These are phyloP conservation scores for Esox niger DNA, from an alignment of 2,113 vertebrate species.

Conservation along the genomic window DNA sequence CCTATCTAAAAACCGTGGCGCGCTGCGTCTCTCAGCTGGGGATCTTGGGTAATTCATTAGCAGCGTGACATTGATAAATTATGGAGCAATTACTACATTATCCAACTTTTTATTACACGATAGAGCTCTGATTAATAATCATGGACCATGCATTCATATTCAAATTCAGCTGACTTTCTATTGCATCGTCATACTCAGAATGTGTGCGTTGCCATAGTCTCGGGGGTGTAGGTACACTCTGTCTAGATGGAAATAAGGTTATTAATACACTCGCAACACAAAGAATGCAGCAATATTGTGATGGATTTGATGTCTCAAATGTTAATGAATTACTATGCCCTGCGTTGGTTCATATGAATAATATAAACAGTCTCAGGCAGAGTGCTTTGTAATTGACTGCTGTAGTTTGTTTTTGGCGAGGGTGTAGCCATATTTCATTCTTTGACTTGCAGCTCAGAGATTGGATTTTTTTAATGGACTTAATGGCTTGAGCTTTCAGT, in stretches of 20 bases:
- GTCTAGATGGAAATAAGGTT: conserved; percentile 30
- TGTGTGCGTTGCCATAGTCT: conserved; percentile 30
- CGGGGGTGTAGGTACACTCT: conserved; percentile 18
- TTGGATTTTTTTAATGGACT: conserved; percentile 28
- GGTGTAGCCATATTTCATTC: conserved; percentile 34
- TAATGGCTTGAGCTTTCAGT: conserved; percentile 13
- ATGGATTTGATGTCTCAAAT: conserved; percentile 49
- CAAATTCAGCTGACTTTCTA: conserved; percentile 48
- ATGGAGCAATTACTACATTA: conserved; percentile 64
- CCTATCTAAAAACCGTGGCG: conserved; percentile 45
- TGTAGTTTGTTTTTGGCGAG: conserved; percentile 48
- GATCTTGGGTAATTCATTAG: conserved; percentile 64
- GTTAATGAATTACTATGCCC: conserved; percentile 49
- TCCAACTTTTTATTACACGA: conserved; percentile 56
- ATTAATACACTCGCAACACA: conserved; percentile 45
- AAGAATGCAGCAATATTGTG: conserved; percentile 12
- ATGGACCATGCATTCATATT: conserved; percentile 50
- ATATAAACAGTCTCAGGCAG: conserved; percentile 43
- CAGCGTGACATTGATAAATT: conserved; percentile 67
- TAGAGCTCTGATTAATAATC: conserved; percentile 54
- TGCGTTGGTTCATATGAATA: conserved; percentile 42
- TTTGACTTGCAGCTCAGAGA: conserved; percentile 8
- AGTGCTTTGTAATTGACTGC: conserved; percentile 51
- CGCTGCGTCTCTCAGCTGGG: conserved; percentile 53
- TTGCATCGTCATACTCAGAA: conserved; percentile 30